A percentile compares a stretch with the other conserved stretches of the same genome.
Conservation (phyloP, 1,140 invertebrate genomes). For the Drosophila rufa region DNA sequence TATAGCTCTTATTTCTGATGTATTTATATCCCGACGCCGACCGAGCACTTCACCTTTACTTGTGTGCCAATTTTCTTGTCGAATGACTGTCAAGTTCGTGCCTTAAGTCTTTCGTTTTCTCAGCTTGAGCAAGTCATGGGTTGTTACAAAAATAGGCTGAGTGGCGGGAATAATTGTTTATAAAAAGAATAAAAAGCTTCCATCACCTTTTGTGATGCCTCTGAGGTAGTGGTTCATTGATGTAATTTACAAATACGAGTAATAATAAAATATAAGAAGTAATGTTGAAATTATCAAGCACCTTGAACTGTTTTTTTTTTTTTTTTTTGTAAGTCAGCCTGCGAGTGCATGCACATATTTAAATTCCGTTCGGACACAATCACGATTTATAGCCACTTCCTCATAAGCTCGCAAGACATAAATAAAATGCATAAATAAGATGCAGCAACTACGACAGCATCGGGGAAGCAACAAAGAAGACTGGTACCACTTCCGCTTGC, state of each 20-base stretch:
- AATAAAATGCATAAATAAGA: conserved; percentile 60
- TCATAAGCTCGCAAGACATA: conserved; percentile 40
- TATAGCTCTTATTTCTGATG: conserved; percentile 35
- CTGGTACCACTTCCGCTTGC: conserved; percentile 74
- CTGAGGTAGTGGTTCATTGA: conserved; percentile 2
- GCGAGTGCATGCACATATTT: conserved; percentile 25
- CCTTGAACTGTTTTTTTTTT: conserved; percentile 25
- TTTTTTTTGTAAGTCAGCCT: conserved; percentile 18
- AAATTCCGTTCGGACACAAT: conserved; percentile 34
- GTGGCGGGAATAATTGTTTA: not conserved
- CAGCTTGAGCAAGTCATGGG: conserved; percentile 23
- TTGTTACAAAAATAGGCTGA: conserved; percentile 35
- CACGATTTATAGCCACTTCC: conserved; percentile 65
- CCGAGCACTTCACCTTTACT: conserved; percentile 21
- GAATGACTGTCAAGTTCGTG: conserved; percentile 74
- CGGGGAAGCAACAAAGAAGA: conserved; percentile 54
- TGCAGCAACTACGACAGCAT: conserved; percentile 43
- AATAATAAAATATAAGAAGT: not conserved
- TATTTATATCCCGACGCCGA: conserved; percentile 30
- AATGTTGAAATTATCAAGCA: not conserved
- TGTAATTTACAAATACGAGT: not conserved
- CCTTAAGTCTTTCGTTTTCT: conserved; percentile 48
- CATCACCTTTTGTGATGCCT: not conserved
- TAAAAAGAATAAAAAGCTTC: conserved; percentile 10
- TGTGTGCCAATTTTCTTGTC: conserved; percentile 48